Evolutionary conservation across 2,888 invertebrate species (phyloP).

Genomic region (Emmelina monodactyla): DNA sequence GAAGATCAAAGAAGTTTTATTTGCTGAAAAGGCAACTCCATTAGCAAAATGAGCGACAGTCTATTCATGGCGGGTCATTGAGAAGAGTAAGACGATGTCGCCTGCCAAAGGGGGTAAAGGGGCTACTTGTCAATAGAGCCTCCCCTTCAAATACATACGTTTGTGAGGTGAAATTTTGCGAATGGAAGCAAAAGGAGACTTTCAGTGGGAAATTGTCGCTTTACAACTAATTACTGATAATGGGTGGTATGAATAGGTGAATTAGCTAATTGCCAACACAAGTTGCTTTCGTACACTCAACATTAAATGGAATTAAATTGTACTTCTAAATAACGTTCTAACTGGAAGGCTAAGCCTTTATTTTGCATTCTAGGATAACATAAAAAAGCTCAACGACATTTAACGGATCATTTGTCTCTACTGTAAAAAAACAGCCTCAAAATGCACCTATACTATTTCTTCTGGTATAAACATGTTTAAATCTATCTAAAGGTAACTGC

Average conservation of each 20-base stretch:
- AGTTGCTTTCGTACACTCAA: too few relatives aligned
- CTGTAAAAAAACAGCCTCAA: not conserved
- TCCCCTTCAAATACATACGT: not conserved
- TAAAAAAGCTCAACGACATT: too few relatives aligned
- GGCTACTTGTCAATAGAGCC: too few relatives aligned
- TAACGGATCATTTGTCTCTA: too few relatives aligned
- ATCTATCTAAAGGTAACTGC: not conserved
- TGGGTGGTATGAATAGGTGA: too few relatives aligned
- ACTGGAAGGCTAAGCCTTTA: too few relatives aligned
- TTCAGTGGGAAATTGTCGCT: constrained; percentile 29
- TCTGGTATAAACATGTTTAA: not conserved
- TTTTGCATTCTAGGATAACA: too few relatives aligned
- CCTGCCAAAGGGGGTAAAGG: constrained; percentile 30
- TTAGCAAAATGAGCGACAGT: constrained; percentile 51
- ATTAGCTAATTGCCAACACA: too few relatives aligned
- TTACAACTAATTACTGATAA: too few relatives aligned
- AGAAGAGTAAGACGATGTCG: constrained; percentile 48
- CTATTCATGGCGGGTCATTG: constrained; percentile 30
- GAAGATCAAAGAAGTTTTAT: constrained; percentile 28
- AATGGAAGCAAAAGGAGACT: too few relatives aligned
- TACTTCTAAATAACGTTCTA: too few relatives aligned
- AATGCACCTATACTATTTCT: not conserved
- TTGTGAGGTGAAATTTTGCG: not conserved
- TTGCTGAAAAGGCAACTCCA: constrained; percentile 56
- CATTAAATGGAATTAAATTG: too few relatives aligned